phyloP scores from a whole-genome alignment of 2,113 vertebrate genomes.

The Hypomesus transpacificus region DNA sequence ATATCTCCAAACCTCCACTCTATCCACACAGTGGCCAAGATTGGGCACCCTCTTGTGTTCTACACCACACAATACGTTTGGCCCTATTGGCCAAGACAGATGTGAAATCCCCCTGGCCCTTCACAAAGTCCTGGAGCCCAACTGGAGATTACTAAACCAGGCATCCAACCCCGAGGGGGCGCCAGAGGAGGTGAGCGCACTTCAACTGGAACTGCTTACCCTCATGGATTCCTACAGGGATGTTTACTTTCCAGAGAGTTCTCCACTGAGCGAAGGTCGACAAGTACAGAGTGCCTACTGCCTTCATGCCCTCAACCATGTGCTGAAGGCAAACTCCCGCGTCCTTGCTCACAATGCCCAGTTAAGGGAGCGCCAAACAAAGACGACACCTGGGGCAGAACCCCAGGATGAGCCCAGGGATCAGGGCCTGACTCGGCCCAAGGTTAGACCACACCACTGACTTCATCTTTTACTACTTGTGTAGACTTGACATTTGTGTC shows the following conservation, averaged over 20 bases:
- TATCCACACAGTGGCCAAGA: constrained; percentile 78
- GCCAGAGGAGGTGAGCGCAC: constrained; percentile 59
- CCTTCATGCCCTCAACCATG: constrained; percentile 87
- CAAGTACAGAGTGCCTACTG: constrained; percentile 84
- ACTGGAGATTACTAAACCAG: constrained; percentile 77
- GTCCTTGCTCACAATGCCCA: constrained; percentile 85
- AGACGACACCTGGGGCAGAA: constrained; percentile 51
- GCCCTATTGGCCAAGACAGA: constrained; percentile 57
- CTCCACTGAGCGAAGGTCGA: constrained; percentile 74
- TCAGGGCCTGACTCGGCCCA: constrained; percentile 92
- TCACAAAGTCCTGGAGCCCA: constrained; percentile 78
- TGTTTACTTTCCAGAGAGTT: constrained; percentile 82
- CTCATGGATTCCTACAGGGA: constrained; percentile 89
- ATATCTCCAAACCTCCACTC: background rate
- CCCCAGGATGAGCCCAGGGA: constrained; percentile 79
- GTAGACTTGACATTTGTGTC: too few relatives aligned
- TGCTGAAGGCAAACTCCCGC: constrained; percentile 89
- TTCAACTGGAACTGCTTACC: constrained; percentile 88
- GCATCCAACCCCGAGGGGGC: constrained; percentile 44
- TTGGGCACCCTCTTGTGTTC: constrained; percentile 79
- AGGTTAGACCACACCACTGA: constrained; percentile 69
- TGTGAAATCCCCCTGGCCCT: constrained; percentile 72
- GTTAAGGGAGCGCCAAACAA: constrained; percentile 67
- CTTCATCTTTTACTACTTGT: too few relatives aligned
- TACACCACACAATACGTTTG: constrained; percentile 69